These are phyloP conservation scores for Adineta ricciae DNA, from an alignment of 2,888 invertebrate species.

Conservation along the genomic window DNA sequence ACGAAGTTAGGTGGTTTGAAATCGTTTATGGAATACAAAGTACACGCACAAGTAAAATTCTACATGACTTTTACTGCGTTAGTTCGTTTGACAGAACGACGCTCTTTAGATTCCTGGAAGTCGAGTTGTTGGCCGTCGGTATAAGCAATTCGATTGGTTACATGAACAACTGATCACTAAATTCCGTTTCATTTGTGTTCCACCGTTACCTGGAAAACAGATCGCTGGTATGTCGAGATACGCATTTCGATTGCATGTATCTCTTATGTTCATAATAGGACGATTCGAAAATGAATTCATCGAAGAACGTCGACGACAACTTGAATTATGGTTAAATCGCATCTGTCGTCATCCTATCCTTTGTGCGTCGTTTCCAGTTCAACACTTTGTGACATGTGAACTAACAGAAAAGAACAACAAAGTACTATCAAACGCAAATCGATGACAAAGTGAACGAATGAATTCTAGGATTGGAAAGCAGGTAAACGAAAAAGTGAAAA, in stretches of 20 bases:
- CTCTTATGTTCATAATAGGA: slow-evolving; percentile 26
- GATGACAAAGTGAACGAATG: too few relatives aligned
- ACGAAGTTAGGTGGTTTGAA: background rate
- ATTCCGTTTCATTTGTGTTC: slow-evolving; percentile 83
- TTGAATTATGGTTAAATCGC: slow-evolving; percentile 91
- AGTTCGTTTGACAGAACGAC: too few relatives aligned
- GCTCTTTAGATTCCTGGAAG: background rate
- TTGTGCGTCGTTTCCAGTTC: slow-evolving; percentile 80
- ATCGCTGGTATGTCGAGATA: slow-evolving; percentile 60
- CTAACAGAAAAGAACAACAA: slow-evolving; percentile 71
- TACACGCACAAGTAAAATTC: slow-evolving; percentile 3
- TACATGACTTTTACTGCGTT: too few relatives aligned
- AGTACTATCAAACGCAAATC: too few relatives aligned
- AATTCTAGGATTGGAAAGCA: slow-evolving; percentile 69
- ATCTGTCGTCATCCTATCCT: slow-evolving; percentile 91
- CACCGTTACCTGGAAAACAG: slow-evolving; percentile 93
- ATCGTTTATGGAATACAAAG: slow-evolving; percentile 9
- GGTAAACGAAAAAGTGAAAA: slow-evolving; percentile 89
- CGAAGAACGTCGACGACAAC: slow-evolving; percentile 78
- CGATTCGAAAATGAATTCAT: slow-evolving; percentile 87
- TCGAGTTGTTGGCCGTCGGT: slow-evolving; percentile 58
- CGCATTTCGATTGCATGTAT: background rate
- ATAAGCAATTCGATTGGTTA: slow-evolving; percentile 98
- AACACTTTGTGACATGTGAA: slow-evolving; percentile 81
- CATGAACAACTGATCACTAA: slow-evolving; percentile 85